Evolutionary conservation across 2,797 vertebrate species (phyloP).

Genomic region (Typhlichthys eigenmanni): DNA sequence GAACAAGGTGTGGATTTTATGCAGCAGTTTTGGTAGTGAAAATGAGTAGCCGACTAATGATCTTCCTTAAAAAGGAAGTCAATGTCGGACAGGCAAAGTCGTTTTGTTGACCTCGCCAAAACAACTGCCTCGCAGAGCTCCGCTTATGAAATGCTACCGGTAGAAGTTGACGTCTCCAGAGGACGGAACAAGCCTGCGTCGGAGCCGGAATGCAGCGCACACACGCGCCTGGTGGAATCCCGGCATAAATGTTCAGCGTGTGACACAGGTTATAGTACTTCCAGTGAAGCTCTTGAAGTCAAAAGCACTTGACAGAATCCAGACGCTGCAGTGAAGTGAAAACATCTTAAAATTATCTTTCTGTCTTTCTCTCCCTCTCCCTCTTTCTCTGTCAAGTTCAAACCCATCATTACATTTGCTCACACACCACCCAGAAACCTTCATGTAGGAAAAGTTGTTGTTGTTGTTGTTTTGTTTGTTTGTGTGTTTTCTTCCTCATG

Average conservation of each 20-base stretch:
- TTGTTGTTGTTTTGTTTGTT: conserved; percentile 69
- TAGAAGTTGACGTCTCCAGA: too few relatives aligned
- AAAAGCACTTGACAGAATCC: conserved; percentile 57
- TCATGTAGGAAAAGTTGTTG: conserved; percentile 72
- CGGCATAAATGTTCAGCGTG: conserved; percentile 28
- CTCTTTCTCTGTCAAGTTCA: conserved; percentile 55
- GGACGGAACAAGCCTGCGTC: too few relatives aligned
- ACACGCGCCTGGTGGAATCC: too few relatives aligned
- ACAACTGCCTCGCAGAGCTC: too few relatives aligned
- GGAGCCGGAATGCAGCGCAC: too few relatives aligned
- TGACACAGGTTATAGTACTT: conserved; percentile 49
- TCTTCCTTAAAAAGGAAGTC: too few relatives aligned
- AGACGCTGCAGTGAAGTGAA: conserved; percentile 77
- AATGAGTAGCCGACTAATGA: too few relatives aligned
- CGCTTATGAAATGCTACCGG: too few relatives aligned
- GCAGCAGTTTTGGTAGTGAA: too few relatives aligned
- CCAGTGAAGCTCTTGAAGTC: conserved; percentile 41
- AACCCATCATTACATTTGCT: conserved; percentile 67
- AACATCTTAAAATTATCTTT: conserved; percentile 55
- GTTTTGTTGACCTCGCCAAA: too few relatives aligned
- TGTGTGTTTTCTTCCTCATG: conserved; percentile 92
- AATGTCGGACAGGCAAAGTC: too few relatives aligned
- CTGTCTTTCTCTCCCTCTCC: conserved; percentile 12
- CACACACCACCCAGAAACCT: conserved; percentile 73
- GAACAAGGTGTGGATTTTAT: too few relatives aligned